Conservation (phyloP, 2,797 vertebrate genomes). For the Lacerta agilis region DNA sequence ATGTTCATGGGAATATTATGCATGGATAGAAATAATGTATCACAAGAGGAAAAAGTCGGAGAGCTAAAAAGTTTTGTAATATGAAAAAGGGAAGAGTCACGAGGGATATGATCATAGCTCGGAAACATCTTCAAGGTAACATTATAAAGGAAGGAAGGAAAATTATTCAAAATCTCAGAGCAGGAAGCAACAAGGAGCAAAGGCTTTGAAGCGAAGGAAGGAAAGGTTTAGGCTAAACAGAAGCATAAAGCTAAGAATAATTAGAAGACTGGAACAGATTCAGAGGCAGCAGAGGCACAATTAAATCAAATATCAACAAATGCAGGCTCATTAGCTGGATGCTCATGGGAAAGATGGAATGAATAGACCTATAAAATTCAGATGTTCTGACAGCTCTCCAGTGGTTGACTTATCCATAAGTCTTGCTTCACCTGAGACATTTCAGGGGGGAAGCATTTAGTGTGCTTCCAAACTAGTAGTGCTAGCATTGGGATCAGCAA, state of each 20-base stretch:
- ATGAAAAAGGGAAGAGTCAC: conserved; percentile 52
- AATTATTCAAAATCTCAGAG: conserved; percentile 59
- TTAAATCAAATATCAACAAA: conserved; percentile 53
- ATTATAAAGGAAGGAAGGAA: conserved; percentile 58
- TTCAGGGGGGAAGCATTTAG: background rate
- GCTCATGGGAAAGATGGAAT: background rate
- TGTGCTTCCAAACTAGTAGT: background rate
- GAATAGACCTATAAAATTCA: conserved; percentile 27
- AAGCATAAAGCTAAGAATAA: conserved; percentile 68
- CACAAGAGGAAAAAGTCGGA: conserved; percentile 16
- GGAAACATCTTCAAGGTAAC: conserved; percentile 65
- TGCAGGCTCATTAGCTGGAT: conserved; percentile 27
- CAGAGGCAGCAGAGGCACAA: conserved; percentile 32
- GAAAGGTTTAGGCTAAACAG: conserved; percentile 71
- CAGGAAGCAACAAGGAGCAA: conserved; percentile 69
- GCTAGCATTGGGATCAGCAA: background rate
- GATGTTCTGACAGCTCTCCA: conserved; percentile 11
- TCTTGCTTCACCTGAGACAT: conserved; percentile 14
- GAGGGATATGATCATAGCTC: conserved; percentile 50
- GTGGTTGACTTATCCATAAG: background rate
- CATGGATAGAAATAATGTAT: conserved; percentile 25
- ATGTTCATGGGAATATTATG: background rate
- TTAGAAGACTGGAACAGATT: conserved; percentile 57
- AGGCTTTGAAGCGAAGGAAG: conserved; percentile 69
- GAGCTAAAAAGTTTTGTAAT: conserved; percentile 5